phyloP scores from a whole-genome alignment of 1,140 invertebrate species.

The Mesaphorura yosii region DNA sequence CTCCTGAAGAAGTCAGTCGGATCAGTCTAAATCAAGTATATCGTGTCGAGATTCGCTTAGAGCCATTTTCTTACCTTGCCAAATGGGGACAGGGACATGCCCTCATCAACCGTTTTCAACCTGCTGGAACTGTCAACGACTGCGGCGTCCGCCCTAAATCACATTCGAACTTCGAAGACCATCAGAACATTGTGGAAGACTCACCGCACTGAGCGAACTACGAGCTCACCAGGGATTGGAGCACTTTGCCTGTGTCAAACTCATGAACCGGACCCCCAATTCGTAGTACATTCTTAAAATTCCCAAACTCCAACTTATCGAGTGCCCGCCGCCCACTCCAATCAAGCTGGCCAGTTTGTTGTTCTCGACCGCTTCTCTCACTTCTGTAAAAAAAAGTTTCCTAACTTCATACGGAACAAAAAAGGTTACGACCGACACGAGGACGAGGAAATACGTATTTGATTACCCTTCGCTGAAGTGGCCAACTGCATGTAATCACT shows the following conservation, averaged over 20 bases:
- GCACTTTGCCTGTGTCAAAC: conserved; percentile 40
- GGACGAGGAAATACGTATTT: background rate
- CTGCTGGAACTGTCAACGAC: conserved; percentile 31
- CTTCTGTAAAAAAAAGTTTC: conserved; percentile 35
- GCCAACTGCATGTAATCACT: conserved; percentile 59
- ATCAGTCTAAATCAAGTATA: background rate
- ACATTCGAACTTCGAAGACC: background rate
- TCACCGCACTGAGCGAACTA: too few relatives aligned
- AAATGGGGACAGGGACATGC: conserved; percentile 35
- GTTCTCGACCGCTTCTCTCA: conserved; percentile 35
- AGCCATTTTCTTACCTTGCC: conserved; percentile 36
- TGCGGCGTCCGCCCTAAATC: conserved; percentile 33
- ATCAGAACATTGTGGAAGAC: background rate
- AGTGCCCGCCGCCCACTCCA: conserved; percentile 41
- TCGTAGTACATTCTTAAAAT: conserved; percentile 40
- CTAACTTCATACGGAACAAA: background rate
- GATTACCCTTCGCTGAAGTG: conserved; percentile 48
- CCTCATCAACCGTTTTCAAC: conserved; percentile 6
- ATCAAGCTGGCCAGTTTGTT: conserved; percentile 41
- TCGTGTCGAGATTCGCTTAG: too few relatives aligned
- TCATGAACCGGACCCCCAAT: conserved; percentile 41
- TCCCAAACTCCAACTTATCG: conserved; percentile 40
- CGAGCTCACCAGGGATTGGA: conserved; percentile 42
- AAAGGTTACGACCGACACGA: too few relatives aligned
- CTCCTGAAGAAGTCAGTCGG: conserved; percentile 5